Evolutionary conservation across 2,888 invertebrate species (phyloP).

Genomic region (Ypsolopha sequella): DNA sequence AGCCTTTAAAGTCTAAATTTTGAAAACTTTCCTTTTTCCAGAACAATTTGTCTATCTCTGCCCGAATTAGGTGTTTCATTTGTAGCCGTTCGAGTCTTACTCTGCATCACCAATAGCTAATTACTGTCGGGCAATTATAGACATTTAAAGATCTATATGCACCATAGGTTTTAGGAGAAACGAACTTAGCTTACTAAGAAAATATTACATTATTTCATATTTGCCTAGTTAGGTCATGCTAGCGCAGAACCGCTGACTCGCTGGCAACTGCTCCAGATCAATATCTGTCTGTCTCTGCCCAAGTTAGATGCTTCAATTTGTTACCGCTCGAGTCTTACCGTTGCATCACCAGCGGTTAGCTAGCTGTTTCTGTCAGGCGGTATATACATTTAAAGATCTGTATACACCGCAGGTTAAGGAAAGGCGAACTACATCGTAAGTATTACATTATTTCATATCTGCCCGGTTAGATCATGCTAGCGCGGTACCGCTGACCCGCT

Average conservation of each 20-base stretch:
- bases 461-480: background rate
- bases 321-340: slow-evolving; percentile 3
- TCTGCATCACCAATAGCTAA: too few species aligned
- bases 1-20: too few species aligned
- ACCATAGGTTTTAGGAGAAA: too few species aligned
- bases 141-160: too few species aligned
- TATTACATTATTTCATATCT: background rate
- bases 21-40: too few species aligned
- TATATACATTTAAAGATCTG: too few species aligned
- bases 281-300: slow-evolving; percentile 10
- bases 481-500: background rate
- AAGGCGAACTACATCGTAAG: too few species aligned
- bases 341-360: too few species aligned
- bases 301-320: slow-evolving; percentile 15
- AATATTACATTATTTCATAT: background rate
- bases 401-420: too few species aligned
- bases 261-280: slow-evolving; percentile 8
- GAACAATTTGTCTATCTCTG: slow-evolving; percentile 11
- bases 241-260: background rate
- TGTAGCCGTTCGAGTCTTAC: slow-evolving; percentile 7
- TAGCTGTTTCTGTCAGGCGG: too few species aligned
- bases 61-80: slow-evolving; percentile 13
- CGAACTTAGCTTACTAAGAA: too few species aligned
- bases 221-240: background rate
- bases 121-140: too few species aligned